Conservation (phyloP, 2,797 vertebrate species). For the Macropodus opercularis region DNA sequence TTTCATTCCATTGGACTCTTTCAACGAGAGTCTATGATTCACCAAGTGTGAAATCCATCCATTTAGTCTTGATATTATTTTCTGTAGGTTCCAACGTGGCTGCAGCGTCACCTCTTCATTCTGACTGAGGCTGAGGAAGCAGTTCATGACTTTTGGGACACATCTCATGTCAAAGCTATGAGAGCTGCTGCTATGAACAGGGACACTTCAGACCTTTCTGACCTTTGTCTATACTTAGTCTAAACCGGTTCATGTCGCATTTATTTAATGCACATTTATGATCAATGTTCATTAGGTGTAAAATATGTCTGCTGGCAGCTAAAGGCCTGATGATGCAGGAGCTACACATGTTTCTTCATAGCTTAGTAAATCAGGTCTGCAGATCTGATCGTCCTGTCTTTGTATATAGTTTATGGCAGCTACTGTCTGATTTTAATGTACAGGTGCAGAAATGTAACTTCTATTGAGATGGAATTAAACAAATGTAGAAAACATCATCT, state of each 20-base stretch:
- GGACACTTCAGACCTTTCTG: neutral
- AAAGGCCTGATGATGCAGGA: too few relatives aligned
- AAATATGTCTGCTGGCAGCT: too few relatives aligned
- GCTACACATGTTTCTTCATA: slow-evolving; percentile 53
- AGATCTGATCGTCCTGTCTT: slow-evolving; percentile 16
- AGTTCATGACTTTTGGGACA: too few relatives aligned
- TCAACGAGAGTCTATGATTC: too few relatives aligned
- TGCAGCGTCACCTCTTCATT: too few relatives aligned
- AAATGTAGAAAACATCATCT: neutral
- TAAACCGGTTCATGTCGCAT: slow-evolving; percentile 1
- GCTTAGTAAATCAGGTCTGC: slow-evolving; percentile 43
- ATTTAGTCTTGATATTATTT: too few relatives aligned
- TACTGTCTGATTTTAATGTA: slow-evolving; percentile 19
- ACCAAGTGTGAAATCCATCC: too few relatives aligned
- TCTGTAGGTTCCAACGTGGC: too few relatives aligned
- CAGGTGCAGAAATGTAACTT: slow-evolving; percentile 28
- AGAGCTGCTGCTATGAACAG: neutral
- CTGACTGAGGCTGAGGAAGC: too few relatives aligned
- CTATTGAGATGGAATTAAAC: slow-evolving; percentile 37
- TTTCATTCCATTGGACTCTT: too few relatives aligned
- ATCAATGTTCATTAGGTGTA: slow-evolving; percentile 80
- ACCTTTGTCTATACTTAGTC: neutral
- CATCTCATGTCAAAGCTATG: neutral
- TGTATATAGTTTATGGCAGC: slow-evolving; percentile 23
- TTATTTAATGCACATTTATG: slow-evolving; percentile 46